phyloP scores from a whole-genome alignment of 2,797 vertebrate species.

The Ptychobarbus kaznakovi region DNA sequence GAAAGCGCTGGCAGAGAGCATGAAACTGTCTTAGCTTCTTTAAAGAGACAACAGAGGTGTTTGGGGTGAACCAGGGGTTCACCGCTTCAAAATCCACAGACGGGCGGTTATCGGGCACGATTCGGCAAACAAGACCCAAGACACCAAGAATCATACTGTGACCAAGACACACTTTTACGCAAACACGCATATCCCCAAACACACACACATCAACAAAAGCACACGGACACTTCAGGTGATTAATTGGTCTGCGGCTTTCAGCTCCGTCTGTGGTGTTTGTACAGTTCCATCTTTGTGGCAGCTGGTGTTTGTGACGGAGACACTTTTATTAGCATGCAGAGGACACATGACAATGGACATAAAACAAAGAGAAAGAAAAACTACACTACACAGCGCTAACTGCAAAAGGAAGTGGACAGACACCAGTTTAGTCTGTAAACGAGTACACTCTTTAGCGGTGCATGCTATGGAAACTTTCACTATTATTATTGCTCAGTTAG shows the following conservation, averaged over 20 bases:
- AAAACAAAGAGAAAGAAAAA: background rate
- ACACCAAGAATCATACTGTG: background rate
- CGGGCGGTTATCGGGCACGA: background rate
- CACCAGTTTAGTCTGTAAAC: background rate
- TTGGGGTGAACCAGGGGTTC: conserved; percentile 40
- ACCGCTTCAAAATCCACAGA: background rate
- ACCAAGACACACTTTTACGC: conserved; percentile 7
- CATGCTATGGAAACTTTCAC: background rate
- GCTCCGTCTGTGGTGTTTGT: conserved; percentile 35
- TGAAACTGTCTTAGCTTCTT: conserved; percentile 55
- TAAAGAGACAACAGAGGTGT: conserved; percentile 66
- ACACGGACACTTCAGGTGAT: conserved; percentile 25
- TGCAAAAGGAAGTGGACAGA: background rate
- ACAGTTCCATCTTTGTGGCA: conserved; percentile 38
- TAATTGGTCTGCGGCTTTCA: conserved; percentile 44
- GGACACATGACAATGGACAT: conserved; percentile 11
- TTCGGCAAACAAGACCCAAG: background rate
- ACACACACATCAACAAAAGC: conserved; percentile 18
- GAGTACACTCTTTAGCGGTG: background rate
- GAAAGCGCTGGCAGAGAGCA: conserved; percentile 57
- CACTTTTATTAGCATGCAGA: conserved; percentile 32
- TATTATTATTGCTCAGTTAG: background rate
- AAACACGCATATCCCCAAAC: conserved; percentile 18
- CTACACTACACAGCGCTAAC: background rate
- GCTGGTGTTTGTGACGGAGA: conserved; percentile 43